These are phyloP conservation scores for Chamaedrilus cognettii DNA, from an alignment of 2,888 invertebrate species.

Conservation along the genomic window DNA sequence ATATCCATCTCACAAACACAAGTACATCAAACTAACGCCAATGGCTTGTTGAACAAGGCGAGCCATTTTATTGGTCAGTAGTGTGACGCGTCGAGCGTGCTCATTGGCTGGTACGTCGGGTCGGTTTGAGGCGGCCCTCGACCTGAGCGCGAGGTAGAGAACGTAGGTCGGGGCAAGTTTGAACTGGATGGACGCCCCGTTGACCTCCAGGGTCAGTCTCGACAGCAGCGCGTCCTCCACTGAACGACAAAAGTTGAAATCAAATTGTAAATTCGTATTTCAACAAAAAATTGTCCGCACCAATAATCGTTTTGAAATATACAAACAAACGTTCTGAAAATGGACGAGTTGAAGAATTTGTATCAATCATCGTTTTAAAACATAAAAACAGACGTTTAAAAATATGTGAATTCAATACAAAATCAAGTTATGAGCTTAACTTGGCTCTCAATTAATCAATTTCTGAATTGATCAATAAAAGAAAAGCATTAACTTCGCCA, in stretches of 20 bases:
- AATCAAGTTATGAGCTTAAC: no score
- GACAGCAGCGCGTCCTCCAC: constrained; percentile 88
- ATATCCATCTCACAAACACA: no score
- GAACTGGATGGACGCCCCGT: constrained; percentile 68
- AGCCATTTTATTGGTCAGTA: constrained; percentile 13
- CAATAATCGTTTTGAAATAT: no score
- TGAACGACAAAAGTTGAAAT: not conserved
- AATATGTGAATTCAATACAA: no score
- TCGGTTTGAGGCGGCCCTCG: constrained; percentile 87
- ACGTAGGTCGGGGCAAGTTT: constrained; percentile 97
- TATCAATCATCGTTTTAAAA: no score
- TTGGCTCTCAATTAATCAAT: no score
- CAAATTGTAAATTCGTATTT: not conserved
- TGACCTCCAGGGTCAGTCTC: constrained; percentile 83
- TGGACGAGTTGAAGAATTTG: no score
- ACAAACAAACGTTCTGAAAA: no score
- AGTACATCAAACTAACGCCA: constrained; percentile 70
- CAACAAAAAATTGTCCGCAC: no score
- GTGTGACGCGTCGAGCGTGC: not conserved
- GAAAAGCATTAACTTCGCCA: no score
- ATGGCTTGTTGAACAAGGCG: constrained; percentile 78
- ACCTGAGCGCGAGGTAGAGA: constrained; percentile 90
- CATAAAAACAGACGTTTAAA: no score
- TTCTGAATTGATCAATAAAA: no score
- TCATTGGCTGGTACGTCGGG: constrained; percentile 5